Evolutionary conservation across 2,888 invertebrate species (phyloP), one percentile per base, ranked within the genome.

Genomic region (Girardia tigrina): DNA sequence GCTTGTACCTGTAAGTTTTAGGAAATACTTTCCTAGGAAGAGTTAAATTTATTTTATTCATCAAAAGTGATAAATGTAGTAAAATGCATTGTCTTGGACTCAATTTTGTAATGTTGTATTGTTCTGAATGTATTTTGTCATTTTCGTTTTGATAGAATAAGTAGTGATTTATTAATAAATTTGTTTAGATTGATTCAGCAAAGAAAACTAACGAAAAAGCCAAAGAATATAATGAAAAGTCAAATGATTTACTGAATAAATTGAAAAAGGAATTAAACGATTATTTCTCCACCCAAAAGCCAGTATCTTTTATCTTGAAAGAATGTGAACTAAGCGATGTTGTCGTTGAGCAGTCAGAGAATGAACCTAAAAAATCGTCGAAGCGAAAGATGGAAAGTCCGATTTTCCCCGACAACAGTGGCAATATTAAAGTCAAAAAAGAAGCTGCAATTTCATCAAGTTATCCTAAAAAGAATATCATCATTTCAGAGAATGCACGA

Each of bases 241-340:
- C 56, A 2, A 56, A 56, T 56, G 56, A 56, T 12, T n/a, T 56
- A 4, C n/a, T 56, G 8, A 56, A 16, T 56, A 56, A 56, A 56
- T n/a, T 56, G n/a, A 56, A 56, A 16, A 56, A 56, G n/a, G 56
- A 56, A 56, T 56, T 56, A 23, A 56, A 23, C n/a, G 56, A 56
- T 56, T 20, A 56, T 56, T 56, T 56, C 56, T 56, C 20, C n/a
- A 56, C n/a, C 4, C 56, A 56, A 16, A 56, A 56, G 23, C n/a
- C n/a, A 6, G 56, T 56, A 8, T 12, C 4, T 56, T 2, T 56
- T 2, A 56, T 56, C 23, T 23, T 56, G 6, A 56, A 56, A 56
- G 56, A 56, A 56, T 56, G 56, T 56, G 56, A 56, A n/a, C n/a
- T 56, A 4, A 56, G n/a, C 23, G 23, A 56, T 16, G 6, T 23